These are phyloP conservation scores for Caenorhabditis brenneri DNA, from an alignment of 1,140 invertebrate genomes.

Conservation along the genomic window DNA sequence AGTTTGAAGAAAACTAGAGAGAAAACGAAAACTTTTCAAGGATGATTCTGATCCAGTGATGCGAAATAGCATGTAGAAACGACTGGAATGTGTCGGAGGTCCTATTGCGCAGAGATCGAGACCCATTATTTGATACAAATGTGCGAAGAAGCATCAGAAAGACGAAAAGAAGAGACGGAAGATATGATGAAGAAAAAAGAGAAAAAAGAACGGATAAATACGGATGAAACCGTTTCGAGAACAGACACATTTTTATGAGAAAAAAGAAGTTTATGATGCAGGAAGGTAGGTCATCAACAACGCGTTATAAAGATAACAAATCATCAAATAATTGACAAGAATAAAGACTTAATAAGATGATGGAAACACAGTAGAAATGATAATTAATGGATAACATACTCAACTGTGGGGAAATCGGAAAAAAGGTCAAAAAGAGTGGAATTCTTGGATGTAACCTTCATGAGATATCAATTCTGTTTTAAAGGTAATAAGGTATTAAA, in stretches of 20 bases:
- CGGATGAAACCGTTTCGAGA: neutral
- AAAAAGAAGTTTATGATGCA: neutral
- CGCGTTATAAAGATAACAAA: too few relatives aligned
- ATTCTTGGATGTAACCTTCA: too few relatives aligned
- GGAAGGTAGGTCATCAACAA: neutral
- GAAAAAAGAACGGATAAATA: neutral
- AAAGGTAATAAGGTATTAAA: too few relatives aligned
- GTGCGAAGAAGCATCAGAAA: neutral
- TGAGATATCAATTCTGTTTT: too few relatives aligned
- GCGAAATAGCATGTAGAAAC: conserved; percentile 7
- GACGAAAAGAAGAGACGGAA: neutral
- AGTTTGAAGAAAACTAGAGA: neutral
- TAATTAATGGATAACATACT: too few relatives aligned
- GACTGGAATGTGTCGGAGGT: conserved; percentile 24
- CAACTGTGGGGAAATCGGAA: too few relatives aligned
- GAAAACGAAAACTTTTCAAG: neutral
- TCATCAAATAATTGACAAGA: too few relatives aligned
- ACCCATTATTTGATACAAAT: conserved; percentile 41
- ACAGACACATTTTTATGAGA: too few relatives aligned
- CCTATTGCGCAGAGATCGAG: conserved; percentile 4
- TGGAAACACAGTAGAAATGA: too few relatives aligned
- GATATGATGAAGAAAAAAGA: neutral
- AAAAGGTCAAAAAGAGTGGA: too few relatives aligned
- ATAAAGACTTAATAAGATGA: too few relatives aligned
- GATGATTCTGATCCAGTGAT: conserved; percentile 40